Conservation (phyloP, 2,797 vertebrate species). For the Spinus pinus region DNA sequence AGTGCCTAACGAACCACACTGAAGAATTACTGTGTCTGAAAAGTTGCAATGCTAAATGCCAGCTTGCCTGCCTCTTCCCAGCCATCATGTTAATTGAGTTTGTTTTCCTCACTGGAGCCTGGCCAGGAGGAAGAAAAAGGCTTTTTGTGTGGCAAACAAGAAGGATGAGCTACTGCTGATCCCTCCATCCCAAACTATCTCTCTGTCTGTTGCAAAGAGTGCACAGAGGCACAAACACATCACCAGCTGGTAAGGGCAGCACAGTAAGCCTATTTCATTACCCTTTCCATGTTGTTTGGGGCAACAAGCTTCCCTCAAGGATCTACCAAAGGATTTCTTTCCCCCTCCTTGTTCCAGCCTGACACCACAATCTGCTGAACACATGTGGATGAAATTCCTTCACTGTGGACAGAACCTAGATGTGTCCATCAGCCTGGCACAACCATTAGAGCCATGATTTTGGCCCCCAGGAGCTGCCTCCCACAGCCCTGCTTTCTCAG, state of each 20-base stretch:
- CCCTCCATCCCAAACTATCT: background rate
- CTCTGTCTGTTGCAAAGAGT: background rate
- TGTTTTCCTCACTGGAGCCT: background rate
- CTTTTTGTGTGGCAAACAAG: slow-evolving; percentile 47
- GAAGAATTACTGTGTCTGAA: slow-evolving; percentile 1
- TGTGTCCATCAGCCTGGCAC: background rate
- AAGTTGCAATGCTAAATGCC: slow-evolving; percentile 36
- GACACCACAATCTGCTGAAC: background rate
- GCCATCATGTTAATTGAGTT: slow-evolving; percentile 44
- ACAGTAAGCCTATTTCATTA: rapidly evolving
- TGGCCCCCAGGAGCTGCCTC: background rate
- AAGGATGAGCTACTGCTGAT: background rate
- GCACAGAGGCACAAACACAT: background rate
- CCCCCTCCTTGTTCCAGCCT: background rate
- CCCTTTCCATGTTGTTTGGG: background rate
- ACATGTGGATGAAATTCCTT: background rate
- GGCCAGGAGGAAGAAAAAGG: slow-evolving; percentile 43
- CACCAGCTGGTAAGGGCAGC: background rate
- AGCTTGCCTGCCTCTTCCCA: slow-evolving; percentile 27
- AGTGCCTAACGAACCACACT: background rate
- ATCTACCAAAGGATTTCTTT: background rate
- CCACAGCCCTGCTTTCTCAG: background rate
- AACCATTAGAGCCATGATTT: rapidly evolving
- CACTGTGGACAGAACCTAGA: background rate
- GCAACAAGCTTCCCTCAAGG: background rate